phyloP scores from a whole-genome alignment of 2,797 vertebrate species.

The Rhabdophis nuchalis region DNA sequence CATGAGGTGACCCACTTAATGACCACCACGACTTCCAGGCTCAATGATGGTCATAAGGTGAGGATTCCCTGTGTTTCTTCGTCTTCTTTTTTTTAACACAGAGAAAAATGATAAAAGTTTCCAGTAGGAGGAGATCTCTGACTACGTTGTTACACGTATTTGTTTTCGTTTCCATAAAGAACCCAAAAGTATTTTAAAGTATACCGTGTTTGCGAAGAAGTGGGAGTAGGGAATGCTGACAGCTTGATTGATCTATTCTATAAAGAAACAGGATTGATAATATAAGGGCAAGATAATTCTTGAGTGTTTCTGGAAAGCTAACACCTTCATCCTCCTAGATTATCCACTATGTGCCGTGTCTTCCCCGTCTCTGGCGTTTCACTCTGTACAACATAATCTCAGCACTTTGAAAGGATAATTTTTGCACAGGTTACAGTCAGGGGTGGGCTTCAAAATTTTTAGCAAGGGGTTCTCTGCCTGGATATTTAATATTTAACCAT shows the following conservation, averaged over 20 bases:
- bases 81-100: rapidly evolving
- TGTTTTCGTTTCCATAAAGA: not conserved
- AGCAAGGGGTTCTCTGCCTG: too few relatives aligned
- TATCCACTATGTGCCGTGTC: not conserved
- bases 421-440: too few relatives aligned
- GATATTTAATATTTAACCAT: too few relatives aligned
- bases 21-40: not conserved
- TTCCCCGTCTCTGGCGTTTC: not conserved
- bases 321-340: too few relatives aligned
- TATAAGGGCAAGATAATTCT: not conserved
- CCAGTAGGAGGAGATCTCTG: constrained; percentile 29
- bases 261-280: not conserved
- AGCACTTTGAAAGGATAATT: not conserved
- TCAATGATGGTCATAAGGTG: not conserved
- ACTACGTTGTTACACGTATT: not conserved
- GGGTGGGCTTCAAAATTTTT: too few relatives aligned
- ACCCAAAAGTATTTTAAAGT: not conserved
- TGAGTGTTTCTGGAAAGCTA: not conserved
- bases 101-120: not conserved
- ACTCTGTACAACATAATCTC: not conserved
- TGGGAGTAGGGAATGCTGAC: not conserved
- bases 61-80: not conserved
- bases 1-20: not conserved
- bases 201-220: not conserved
- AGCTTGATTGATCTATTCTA: not conserved